These are phyloP conservation scores for Sphaeramia orbicularis DNA, from an alignment of 2,797 vertebrate genomes.

Conservation along the genomic window DNA sequence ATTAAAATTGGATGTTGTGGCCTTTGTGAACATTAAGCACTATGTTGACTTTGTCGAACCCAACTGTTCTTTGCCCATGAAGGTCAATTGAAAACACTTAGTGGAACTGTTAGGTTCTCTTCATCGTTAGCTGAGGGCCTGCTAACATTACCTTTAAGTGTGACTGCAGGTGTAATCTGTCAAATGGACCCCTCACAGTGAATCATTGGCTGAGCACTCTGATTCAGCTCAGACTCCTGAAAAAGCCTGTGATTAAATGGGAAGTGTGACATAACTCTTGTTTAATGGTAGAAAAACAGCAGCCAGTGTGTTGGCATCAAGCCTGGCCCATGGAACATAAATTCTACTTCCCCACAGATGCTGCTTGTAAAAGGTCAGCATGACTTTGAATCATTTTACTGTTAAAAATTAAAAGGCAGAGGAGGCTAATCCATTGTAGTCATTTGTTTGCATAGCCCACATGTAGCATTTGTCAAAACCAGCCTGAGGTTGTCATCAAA, in stretches of 20 bases:
- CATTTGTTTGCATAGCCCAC: slow-evolving; percentile 46
- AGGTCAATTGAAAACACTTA: slow-evolving; percentile 82
- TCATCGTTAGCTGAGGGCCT: slow-evolving; percentile 54
- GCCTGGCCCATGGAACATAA: slow-evolving; percentile 74
- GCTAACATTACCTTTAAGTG: slow-evolving; percentile 82
- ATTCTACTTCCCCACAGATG: slow-evolving; percentile 75
- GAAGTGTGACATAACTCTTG: slow-evolving; percentile 83
- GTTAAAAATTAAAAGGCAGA: slow-evolving; percentile 70
- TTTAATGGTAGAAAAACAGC: slow-evolving; percentile 85
- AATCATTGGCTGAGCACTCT: slow-evolving; percentile 72
- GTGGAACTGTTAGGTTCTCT: slow-evolving; percentile 68
- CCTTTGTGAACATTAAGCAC: slow-evolving; percentile 32
- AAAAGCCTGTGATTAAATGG: slow-evolving; percentile 80
- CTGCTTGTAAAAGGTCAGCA: slow-evolving; percentile 82
- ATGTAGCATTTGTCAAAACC: slow-evolving; percentile 63
- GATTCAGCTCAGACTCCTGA: slow-evolving; percentile 68
- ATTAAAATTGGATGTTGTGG: slow-evolving; percentile 41
- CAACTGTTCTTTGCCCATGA: slow-evolving; percentile 65
- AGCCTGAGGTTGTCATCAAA: slow-evolving; percentile 57
- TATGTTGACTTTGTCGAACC: slow-evolving; percentile 62
- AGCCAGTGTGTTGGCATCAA: slow-evolving; percentile 73
- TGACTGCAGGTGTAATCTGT: slow-evolving; percentile 84
- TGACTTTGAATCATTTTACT: slow-evolving; percentile 81
- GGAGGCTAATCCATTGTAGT: slow-evolving; percentile 69
- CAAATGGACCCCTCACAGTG: slow-evolving; percentile 74